A percentile compares a stretch with the other conserved stretches of the same genome.
Conservation (phyloP, 2,888 invertebrate species). For the Eupsilia transversa region DNA sequence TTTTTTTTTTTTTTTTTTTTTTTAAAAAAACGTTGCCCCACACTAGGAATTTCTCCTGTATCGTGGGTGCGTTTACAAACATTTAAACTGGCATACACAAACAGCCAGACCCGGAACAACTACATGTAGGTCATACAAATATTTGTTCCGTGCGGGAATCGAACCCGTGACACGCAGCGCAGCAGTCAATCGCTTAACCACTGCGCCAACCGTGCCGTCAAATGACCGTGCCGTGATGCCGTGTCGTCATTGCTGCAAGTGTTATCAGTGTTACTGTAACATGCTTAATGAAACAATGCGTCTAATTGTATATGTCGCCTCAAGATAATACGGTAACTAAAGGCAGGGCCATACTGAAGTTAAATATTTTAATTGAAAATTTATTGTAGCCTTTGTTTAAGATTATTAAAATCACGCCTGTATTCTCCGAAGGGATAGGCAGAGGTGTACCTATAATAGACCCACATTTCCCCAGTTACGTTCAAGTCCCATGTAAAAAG, state of each 20-base stretch:
- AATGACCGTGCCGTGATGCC: too few species aligned
- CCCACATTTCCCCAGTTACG: not conserved
- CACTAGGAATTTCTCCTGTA: too few species aligned
- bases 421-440: not conserved
- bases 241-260: conserved; percentile 23
- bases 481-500: not conserved
- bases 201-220: too few species aligned
- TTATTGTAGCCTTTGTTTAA: not conserved
- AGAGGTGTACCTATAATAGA: not conserved
- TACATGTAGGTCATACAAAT: too few species aligned
- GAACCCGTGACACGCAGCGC: too few species aligned
- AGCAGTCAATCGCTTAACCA: too few species aligned
- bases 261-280: conserved; percentile 32
- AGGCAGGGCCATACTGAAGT: conserved; percentile 27
- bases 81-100: too few species aligned
- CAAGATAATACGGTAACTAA: conserved; percentile 49
- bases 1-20: too few species aligned
- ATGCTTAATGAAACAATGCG: conserved; percentile 38
- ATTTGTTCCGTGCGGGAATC: too few species aligned
- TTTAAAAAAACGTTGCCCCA: too few species aligned
- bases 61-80: too few species aligned
- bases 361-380: not conserved
- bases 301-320: conserved; percentile 27
- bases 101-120: too few species aligned
- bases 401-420: not conserved